These are phyloP conservation scores for Melanotaenia nigrans DNA, from an alignment of 2,797 vertebrate genomes.

Conservation along the genomic window DNA sequence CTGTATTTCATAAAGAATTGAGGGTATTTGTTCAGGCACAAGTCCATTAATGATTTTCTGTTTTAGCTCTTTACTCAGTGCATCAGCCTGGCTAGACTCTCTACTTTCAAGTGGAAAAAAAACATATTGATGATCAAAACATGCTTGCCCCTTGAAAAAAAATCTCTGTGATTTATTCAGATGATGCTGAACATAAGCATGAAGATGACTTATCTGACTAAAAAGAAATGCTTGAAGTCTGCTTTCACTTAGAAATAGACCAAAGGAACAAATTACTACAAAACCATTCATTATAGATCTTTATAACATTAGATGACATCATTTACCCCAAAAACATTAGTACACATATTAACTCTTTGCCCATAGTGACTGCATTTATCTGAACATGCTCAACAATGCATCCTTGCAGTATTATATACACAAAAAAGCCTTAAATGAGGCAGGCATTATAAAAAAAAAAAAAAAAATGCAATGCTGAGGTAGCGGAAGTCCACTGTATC, in stretches of 20 bases:
- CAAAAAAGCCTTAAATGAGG: constrained; percentile 55
- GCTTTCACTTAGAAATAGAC: not conserved
- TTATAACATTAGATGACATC: not conserved
- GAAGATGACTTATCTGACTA: not conserved
- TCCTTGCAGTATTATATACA: constrained; percentile 37
- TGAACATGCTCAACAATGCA: constrained; percentile 22
- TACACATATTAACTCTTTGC: constrained; percentile 8
- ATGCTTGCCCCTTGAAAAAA: not conserved
- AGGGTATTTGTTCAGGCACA: constrained; percentile 14
- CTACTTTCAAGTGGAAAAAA: constrained; percentile 28
- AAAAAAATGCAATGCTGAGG: constrained; percentile 26
- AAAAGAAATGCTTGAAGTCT: not conserved
- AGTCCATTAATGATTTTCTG: constrained; percentile 30
- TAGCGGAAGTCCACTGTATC: constrained; percentile 41
- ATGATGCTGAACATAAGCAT: not conserved
- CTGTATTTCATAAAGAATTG: constrained; percentile 1
- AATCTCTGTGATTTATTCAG: not conserved
- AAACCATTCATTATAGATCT: not conserved
- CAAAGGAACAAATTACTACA: not conserved
- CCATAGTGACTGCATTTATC: constrained; percentile 7
- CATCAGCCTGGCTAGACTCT: constrained; percentile 9
- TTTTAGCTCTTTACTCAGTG: constrained; percentile 22
- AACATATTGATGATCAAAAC: constrained; percentile 2
- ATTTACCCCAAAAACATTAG: constrained; percentile 6
- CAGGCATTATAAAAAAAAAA: constrained; percentile 9